These are phyloP conservation scores for Anagrus nilaparvatae DNA, from an alignment of 1,140 invertebrate species.

Conservation along the genomic window DNA sequence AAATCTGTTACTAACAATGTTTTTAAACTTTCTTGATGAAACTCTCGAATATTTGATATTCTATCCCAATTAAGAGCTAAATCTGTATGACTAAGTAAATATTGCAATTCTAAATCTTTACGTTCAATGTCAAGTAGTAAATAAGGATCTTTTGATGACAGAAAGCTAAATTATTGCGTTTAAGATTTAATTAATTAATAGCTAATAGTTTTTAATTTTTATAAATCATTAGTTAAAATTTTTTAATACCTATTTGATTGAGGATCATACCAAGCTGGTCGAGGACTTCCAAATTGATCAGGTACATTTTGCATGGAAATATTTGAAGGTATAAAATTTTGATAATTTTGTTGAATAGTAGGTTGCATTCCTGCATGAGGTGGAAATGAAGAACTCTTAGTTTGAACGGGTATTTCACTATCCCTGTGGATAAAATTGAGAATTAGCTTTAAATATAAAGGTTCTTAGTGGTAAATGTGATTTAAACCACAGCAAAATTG, in stretches of 20 bases:
- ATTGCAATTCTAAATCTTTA: slow-evolving; percentile 47
- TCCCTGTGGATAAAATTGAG: slow-evolving; percentile 23
- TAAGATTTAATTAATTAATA: slow-evolving; percentile 4
- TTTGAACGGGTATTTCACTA: slow-evolving; percentile 25
- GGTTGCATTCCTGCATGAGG: slow-evolving; percentile 22
- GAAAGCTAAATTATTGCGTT: slow-evolving; percentile 33
- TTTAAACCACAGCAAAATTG: neutral
- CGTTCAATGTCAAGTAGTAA: slow-evolving; percentile 45
- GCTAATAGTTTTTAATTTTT: neutral
- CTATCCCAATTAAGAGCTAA: slow-evolving; percentile 42
- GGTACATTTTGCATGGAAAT: slow-evolving; percentile 29
- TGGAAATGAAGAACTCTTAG: slow-evolving; percentile 27
- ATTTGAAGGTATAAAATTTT: slow-evolving; percentile 26
- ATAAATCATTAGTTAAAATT: slow-evolving; percentile 1
- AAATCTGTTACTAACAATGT: slow-evolving; percentile 69
- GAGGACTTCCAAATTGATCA: slow-evolving; percentile 41
- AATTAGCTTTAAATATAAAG: too few relatives aligned
- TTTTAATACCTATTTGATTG: slow-evolving; percentile 42
- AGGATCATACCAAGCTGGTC: slow-evolving; percentile 47
- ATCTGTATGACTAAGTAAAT: slow-evolving; percentile 41
- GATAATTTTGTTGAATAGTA: slow-evolving; percentile 25
- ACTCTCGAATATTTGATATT: slow-evolving; percentile 41
- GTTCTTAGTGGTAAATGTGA: too few relatives aligned
- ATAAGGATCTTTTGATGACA: slow-evolving; percentile 40
- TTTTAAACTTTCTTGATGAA: slow-evolving; percentile 62